A percentile compares a stretch with the other conserved stretches of the same genome.
Conservation (phyloP, 2,888 invertebrate species). For the Fragum sueziense region DNA sequence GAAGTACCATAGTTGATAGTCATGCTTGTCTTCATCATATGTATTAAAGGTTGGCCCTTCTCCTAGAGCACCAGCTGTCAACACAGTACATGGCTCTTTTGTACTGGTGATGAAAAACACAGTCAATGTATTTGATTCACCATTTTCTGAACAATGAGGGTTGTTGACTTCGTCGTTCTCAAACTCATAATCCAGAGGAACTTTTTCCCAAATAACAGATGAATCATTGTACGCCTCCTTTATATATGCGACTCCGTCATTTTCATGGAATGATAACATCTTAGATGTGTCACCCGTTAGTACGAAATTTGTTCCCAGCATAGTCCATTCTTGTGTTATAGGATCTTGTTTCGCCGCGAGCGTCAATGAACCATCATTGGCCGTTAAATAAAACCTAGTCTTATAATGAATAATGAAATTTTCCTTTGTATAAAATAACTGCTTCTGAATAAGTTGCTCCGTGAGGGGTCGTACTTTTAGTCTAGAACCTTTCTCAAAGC, state of each 20-base stretch:
- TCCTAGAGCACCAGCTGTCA: background rate
- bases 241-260: too few species aligned
- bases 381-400: background rate
- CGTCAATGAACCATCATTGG: background rate
- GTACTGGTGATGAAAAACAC: constrained; percentile 1
- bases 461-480: background rate
- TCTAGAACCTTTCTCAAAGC: background rate
- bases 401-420: background rate
- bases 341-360: background rate
- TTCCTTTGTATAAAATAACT: background rate
- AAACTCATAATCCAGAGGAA: background rate
- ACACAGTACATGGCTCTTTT: background rate
- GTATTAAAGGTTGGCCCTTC: background rate
- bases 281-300: too few species aligned
- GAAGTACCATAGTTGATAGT: constrained; percentile 1
- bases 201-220: background rate
- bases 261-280: too few species aligned
- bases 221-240: too few species aligned
- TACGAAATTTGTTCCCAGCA: background rate
- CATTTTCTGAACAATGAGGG: background rate
- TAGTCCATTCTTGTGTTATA: background rate
- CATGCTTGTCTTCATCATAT: constrained; percentile 3
- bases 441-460: background rate
- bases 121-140: background rate
- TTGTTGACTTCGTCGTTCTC: background rate